Conservation (phyloP, 2,888 invertebrate species). For the Tachina lurida region DNA sequence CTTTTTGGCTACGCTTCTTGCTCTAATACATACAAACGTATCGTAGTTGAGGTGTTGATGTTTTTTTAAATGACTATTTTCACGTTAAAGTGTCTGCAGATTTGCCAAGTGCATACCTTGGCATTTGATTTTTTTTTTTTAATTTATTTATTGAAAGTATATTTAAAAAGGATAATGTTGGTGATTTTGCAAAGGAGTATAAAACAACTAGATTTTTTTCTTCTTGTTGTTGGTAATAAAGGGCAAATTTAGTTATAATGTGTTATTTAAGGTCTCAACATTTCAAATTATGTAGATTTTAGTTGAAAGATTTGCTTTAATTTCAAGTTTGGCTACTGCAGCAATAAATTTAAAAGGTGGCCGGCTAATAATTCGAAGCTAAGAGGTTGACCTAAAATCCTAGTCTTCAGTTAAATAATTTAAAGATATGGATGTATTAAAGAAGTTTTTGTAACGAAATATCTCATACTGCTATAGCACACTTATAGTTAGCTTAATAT, state of each 20-base stretch:
- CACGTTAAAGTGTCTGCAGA: constrained; percentile 60
- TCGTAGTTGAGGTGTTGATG: constrained; percentile 66
- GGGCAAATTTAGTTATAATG: background rate
- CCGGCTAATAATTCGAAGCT: too few relatives aligned
- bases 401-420: too few relatives aligned
- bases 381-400: too few relatives aligned
- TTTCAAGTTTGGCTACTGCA: background rate
- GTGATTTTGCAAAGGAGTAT: background rate
- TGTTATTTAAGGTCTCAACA: background rate
- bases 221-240: background rate
- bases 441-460: too few relatives aligned
- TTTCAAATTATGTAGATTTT: background rate
- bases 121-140: background rate
- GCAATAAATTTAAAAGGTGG: too few relatives aligned
- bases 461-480: too few relatives aligned
- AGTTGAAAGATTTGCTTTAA: background rate
- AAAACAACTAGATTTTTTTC: background rate
- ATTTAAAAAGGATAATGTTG: constrained; percentile 16
- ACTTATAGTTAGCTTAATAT: too few relatives aligned
- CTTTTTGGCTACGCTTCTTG: constrained; percentile 2
- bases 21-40: background rate
- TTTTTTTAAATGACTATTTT: constrained; percentile 67
- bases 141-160: background rate
- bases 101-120: constrained; percentile 19
- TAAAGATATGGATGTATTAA: too few relatives aligned